Base-by-base conservation (phyloP, 2,888 invertebrate species). In the Platynereis dumerilii region DNA sequence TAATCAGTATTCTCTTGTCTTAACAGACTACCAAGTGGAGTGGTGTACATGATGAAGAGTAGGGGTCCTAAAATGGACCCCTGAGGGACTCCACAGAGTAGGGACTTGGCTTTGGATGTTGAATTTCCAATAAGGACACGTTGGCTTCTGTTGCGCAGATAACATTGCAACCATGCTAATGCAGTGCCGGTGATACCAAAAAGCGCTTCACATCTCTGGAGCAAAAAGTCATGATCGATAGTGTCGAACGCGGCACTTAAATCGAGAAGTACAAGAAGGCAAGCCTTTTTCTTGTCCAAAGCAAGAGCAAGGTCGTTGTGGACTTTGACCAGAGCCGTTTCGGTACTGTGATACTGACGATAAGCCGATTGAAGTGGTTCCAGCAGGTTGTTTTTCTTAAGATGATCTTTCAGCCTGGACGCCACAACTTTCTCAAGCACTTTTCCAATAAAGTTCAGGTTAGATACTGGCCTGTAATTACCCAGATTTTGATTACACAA, bases 211-310 rank as follows among this genome's bases (percentile, higher is more conserved):
- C n/a, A 22, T 20, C 48, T n/a, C n/a, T 48, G 48, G 20, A 48
- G 5, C 3, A 48, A n/a, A n/a, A 48, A 7, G 3, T 22, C n/a
- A 22, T 48, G n/a, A 22, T 48, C 48, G n/a, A 48, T 48, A 48
- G 48, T 48, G 48, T 48, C 48, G 17, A 48, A 48, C 17, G 48
- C 48, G n/a, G 48, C 48, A 48, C 48, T 48, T n/a, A 48, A 22
- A 22, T 48, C 48, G 7, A 48, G 22, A 22, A 48, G 48, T 20
- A 48, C 17, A n/a, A 48, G 48, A 3, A 48, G n/a, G n/a, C 20
- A 20, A n/a, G 22, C 48, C n/a, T 48, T n/a, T 48, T 22, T n/a
- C 5, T 7, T 48, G n/a, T 48, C 48, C 10, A 20, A 7, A 7
- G n/a, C 48, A n/a, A 48, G n/a, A 22, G 22, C 20, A 7, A 48